Evolutionary conservation across 2,888 invertebrate species (phyloP).

Genomic region (Aphidius colemani): DNA sequence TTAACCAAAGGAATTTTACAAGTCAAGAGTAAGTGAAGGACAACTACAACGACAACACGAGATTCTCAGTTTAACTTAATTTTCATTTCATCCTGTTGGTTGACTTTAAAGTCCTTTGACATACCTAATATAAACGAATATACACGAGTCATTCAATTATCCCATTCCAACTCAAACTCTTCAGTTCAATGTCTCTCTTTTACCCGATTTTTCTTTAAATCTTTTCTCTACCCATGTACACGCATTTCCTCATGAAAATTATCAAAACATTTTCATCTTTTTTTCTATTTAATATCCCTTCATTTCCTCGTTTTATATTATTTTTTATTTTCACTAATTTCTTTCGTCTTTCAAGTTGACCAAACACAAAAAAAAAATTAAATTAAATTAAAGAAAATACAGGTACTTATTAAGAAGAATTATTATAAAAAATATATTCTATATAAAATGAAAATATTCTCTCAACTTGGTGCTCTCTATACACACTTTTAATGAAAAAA

Average conservation of each 20-base stretch:
- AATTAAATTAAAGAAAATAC: neutral
- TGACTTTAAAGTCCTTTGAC: constrained; percentile 41
- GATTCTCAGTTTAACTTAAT: constrained; percentile 43
- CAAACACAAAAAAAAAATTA: neutral
- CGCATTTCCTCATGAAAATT: too few relatives aligned
- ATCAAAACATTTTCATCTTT: too few relatives aligned
- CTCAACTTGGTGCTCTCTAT: too few relatives aligned
- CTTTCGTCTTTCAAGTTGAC: neutral
- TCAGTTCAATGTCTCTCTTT: too few relatives aligned
- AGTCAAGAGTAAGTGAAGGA: too few relatives aligned
- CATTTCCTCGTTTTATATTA: too few relatives aligned
- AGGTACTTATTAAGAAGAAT: too few relatives aligned
- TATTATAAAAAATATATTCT: neutral
- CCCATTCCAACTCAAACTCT: neutral
- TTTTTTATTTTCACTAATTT: neutral
- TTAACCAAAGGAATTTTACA: too few relatives aligned
- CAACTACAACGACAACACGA: neutral
- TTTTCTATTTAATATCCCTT: too few relatives aligned
- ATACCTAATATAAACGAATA: constrained; percentile 31
- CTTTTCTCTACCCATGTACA: too few relatives aligned
- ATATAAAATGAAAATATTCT: neutral
- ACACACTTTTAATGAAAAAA: too few relatives aligned
- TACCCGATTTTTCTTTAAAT: too few relatives aligned
- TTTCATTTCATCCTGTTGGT: constrained; percentile 43
- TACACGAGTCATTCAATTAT: constrained; percentile 33